Conservation (phyloP, 2,888 invertebrate genomes). For the Chloroclysta siterata region DNA sequence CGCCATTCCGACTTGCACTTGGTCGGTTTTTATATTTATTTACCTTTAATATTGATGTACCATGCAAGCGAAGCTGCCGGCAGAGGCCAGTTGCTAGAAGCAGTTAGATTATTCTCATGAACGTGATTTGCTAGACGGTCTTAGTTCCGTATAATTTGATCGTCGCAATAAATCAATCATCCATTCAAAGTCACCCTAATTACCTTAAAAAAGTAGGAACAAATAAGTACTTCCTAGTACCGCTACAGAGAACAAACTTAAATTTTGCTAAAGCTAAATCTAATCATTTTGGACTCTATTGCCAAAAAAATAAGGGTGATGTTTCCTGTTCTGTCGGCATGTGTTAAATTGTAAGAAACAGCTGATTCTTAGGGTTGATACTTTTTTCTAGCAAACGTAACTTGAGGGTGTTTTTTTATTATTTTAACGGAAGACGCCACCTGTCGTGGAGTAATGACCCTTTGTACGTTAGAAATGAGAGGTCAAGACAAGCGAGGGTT, state of each 20-base stretch:
- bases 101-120: not conserved
- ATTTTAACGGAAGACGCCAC: constrained; percentile 52
- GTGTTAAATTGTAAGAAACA: constrained; percentile 35
- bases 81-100: not conserved
- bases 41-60: too few species aligned
- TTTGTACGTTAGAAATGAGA: constrained; percentile 33
- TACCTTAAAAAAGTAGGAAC: constrained; percentile 27
- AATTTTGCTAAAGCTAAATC: not conserved
- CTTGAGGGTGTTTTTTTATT: constrained; percentile 49
- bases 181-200: constrained; percentile 25
- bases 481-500: constrained; percentile 29
- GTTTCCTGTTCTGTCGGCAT: not conserved
- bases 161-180: constrained; percentile 18
- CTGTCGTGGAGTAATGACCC: constrained; percentile 38
- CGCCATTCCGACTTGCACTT: too few species aligned
- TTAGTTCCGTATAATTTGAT: constrained; percentile 9
- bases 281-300: constrained; percentile 20
- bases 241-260: constrained; percentile 19
- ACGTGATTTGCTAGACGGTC: not conserved
- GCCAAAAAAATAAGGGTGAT: rapidly evolving
- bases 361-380: constrained; percentile 50
- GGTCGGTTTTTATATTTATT: too few species aligned
- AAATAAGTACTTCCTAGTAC: constrained; percentile 29
- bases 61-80: not conserved
- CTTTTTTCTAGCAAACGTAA: constrained; percentile 38